These are phyloP conservation scores for Lordiphosa collinella DNA, from an alignment of 1,140 invertebrate genomes.

Conservation along the genomic window DNA sequence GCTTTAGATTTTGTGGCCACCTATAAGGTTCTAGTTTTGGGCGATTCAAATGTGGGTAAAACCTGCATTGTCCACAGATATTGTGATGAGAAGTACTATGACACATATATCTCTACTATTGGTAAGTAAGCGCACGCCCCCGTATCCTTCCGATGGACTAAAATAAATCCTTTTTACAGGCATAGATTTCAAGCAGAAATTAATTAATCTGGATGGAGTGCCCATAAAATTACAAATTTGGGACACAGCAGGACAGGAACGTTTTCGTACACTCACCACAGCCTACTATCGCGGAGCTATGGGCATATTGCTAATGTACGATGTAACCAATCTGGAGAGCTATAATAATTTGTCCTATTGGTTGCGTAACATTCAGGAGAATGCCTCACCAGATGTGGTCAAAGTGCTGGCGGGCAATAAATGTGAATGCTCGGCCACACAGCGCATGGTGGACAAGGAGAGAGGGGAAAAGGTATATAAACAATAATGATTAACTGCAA, in stretches of 20 bases:
- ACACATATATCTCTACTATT: constrained; percentile 95
- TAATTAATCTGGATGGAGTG: constrained; percentile 91
- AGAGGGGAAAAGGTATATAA: constrained; percentile 87
- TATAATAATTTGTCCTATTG: constrained; percentile 93
- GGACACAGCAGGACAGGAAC: constrained; percentile 84
- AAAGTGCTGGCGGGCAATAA: constrained; percentile 92
- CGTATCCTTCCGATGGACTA: background rate
- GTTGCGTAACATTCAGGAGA: constrained; percentile 93
- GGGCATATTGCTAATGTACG: constrained; percentile 93
- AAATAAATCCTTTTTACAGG: constrained; percentile 80
- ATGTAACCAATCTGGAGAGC: constrained; percentile 91
- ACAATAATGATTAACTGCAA: too few relatives aligned
- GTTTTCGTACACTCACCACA: constrained; percentile 86
- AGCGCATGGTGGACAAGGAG: constrained; percentile 87
- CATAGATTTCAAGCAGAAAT: constrained; percentile 95
- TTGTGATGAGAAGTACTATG: constrained; percentile 93
- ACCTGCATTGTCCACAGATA: constrained; percentile 95
- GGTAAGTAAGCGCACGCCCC: constrained; percentile 82
- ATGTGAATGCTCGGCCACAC: constrained; percentile 86
- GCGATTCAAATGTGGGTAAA: constrained; percentile 95
- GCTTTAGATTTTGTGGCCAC: constrained; percentile 90
- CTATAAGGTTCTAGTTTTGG: constrained; percentile 92
- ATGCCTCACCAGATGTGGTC: constrained; percentile 91
- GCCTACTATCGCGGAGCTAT: constrained; percentile 93
- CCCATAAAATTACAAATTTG: constrained; percentile 94